phyloP scores from a whole-genome alignment of 2,113 vertebrate species.

The Myrmecobius fasciatus region DNA sequence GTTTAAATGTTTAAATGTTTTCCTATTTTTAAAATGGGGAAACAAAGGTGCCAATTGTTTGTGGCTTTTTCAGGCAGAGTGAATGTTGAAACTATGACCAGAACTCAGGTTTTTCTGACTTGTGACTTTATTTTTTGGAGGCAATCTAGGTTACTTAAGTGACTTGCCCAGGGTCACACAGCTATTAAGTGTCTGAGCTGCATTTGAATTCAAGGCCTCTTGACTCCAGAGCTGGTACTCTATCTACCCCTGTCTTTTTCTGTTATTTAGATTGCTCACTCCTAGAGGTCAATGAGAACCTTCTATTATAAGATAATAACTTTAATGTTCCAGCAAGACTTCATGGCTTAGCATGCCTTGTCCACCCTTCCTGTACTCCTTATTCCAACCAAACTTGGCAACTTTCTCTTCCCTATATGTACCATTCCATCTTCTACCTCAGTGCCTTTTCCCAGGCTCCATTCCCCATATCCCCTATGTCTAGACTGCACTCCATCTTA shows the following conservation, averaged over 20 bases:
- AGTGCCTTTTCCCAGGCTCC: background rate
- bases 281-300: background rate
- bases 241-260: background rate
- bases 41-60: background rate
- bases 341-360: background rate
- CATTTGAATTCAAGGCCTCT: background rate
- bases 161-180: background rate
- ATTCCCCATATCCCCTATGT: too few species aligned
- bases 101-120: background rate
- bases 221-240: background rate
- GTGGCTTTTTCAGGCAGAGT: background rate
- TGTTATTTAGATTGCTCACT: background rate
- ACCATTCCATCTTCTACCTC: background rate
- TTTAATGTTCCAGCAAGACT: background rate
- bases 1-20: too few species aligned
- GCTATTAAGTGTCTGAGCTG: background rate
- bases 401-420: background rate
- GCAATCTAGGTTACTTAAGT: background rate
- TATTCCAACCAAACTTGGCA: background rate
- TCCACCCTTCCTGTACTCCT: background rate
- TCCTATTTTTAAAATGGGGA: background rate
- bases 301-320: background rate
- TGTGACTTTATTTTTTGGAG: background rate
- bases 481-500: background rate
- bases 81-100: background rate